phyloP scores from a whole-genome alignment of 1,140 invertebrate genomes.

The Pinna nobilis region DNA sequence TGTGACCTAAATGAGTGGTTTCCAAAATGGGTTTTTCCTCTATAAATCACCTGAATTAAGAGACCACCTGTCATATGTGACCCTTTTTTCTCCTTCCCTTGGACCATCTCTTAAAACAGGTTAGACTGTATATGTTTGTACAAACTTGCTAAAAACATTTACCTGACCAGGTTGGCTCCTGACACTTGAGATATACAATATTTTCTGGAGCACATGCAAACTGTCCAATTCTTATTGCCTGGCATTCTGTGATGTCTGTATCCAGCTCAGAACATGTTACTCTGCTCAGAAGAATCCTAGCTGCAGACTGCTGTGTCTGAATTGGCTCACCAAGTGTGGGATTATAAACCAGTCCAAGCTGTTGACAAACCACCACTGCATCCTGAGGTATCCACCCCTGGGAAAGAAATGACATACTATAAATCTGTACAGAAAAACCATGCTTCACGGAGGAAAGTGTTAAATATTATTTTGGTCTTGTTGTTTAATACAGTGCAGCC shows the following conservation, averaged over 20 bases:
- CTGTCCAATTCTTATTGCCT: slow-evolving; percentile 86
- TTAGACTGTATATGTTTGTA: not conserved
- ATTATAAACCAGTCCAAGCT: slow-evolving; percentile 93
- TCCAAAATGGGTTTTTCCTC: too few species aligned
- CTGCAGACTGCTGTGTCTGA: slow-evolving; percentile 47
- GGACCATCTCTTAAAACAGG: not conserved
- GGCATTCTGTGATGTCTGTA: slow-evolving; percentile 92
- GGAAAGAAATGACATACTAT: not conserved
- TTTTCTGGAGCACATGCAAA: slow-evolving; percentile 60
- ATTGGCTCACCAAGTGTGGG: slow-evolving; percentile 91
- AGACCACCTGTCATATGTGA: not conserved
- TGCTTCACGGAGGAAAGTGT: too few species aligned
- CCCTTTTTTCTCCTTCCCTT: too few species aligned
- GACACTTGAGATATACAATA: slow-evolving; percentile 71
- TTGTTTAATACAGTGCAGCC: too few species aligned
- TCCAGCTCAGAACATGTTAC: slow-evolving; percentile 94
- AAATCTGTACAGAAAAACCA: too few species aligned
- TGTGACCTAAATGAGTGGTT: too few species aligned
- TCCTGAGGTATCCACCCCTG: slow-evolving; percentile 95
- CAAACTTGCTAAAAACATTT: not conserved
- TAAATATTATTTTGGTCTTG: too few species aligned
- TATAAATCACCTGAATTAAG: too few species aligned
- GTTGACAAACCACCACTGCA: slow-evolving; percentile 95
- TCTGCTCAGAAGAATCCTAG: slow-evolving; percentile 80
- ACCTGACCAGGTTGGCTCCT: slow-evolving; percentile 73